Evolutionary conservation across 1,140 invertebrate genomes (phyloP), one percentile per base, ranked within the genome.

Genomic region (Nixonia krombeini): DNA sequence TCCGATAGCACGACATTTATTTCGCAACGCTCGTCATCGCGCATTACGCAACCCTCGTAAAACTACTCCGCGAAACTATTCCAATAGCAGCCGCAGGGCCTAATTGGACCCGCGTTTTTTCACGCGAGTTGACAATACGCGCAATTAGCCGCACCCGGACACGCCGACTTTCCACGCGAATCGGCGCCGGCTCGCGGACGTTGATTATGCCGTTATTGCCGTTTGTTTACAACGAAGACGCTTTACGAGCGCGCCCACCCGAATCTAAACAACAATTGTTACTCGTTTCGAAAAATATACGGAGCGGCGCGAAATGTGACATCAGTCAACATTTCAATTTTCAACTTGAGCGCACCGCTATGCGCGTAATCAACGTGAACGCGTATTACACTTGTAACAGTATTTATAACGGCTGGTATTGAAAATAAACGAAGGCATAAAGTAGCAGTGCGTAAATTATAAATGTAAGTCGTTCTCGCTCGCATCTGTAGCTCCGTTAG

Each of bases 201-300:
- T 70, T 70, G 66, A 70, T 70, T 70, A 55, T 70, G 55, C 55
- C 44, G 58, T 70, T 70, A 55, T 59, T 59, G 46, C 21, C 12
- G 49, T 58, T 45, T 59, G 59, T 63, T 55, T 50, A 42, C 52
- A 69, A 61, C 61, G 57, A 62, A 46, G 35, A n/a, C 33, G 37
- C 31, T 67, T 61, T 61, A 51, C 56, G 52, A 55, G 21, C 41
- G 21, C 8, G 40, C 55, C 38, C 10, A 10, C n/a, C n/a, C n/a
- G n/a, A n/a, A n/a, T n/a, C n/a, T n/a, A n/a, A n/a, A n/a, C n/a
- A 28, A 28, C n/a, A 65, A 44, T 13, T 37, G 33, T 37, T 13
- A 37, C 7, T 1, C 12, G 12, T 15, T 16, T 12, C 4, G 15
- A 37, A 37, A 37, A 4, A 37, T 13, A 12, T 7, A 4, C 15